Percentiles rank a stretch among this genome's conserved stretches.
These are phyloP conservation scores for Dasypus novemcinctus DNA, from an alignment of 2,113 vertebrate species.

Conservation along the genomic window DNA sequence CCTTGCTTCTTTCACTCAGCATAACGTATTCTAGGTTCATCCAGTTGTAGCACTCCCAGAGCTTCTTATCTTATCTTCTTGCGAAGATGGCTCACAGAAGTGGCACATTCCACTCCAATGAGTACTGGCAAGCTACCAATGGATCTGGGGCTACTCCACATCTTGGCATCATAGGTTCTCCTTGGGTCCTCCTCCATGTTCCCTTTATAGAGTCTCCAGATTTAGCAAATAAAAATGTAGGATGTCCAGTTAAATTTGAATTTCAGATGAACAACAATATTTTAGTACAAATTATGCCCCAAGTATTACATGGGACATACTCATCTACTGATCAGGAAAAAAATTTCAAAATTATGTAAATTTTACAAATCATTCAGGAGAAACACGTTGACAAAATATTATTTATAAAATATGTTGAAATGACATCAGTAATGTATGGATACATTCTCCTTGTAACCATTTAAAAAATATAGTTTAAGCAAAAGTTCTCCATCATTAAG, in stretches of 20 bases:
- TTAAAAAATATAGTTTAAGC: not conserved
- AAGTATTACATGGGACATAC: not conserved
- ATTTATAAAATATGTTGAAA: constrained; percentile 12
- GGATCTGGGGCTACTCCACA: not conserved
- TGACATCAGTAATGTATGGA: not conserved
- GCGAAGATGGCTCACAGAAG: not conserved
- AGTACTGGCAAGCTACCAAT: not conserved
- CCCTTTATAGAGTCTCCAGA: not conserved
- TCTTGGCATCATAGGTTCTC: not conserved
- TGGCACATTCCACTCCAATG: not conserved
- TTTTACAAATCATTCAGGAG: not conserved
- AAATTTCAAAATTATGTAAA: not conserved
- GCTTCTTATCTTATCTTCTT: not conserved
- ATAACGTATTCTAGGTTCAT: too few relatives aligned
- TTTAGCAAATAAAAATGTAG: not conserved
- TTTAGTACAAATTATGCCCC: not conserved
- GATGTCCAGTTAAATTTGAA: not conserved
- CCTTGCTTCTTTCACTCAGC: too few relatives aligned
- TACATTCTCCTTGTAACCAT: not conserved
- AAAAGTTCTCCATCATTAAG: not conserved
- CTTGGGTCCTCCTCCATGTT: not conserved
- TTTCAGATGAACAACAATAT: not conserved
- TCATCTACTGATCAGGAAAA: not conserved
- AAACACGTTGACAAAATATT: not conserved
- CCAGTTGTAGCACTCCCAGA: too few relatives aligned